phyloP scores from a whole-genome alignment of 1,140 invertebrate species.

The Drosophila leontia region DNA sequence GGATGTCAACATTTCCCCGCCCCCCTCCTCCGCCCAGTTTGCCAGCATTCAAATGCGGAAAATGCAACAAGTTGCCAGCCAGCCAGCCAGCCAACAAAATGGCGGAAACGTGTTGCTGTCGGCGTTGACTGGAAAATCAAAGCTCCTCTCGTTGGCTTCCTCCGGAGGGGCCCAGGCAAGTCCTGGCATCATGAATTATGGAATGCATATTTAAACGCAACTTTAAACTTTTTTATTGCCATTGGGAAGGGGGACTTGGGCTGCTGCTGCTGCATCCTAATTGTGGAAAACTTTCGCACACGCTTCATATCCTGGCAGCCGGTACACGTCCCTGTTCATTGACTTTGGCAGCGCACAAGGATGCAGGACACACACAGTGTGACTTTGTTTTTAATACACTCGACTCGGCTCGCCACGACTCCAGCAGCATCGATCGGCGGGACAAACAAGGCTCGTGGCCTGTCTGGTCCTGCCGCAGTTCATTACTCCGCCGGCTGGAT shows the following conservation, averaged over 20 bases:
- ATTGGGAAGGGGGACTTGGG: slow-evolving; percentile 18
- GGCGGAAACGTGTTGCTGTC: slow-evolving; percentile 79
- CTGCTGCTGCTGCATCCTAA: slow-evolving; percentile 61
- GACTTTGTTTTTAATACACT: slow-evolving; percentile 84
- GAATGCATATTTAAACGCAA: slow-evolving; percentile 79
- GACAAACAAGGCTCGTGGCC: slow-evolving; percentile 71
- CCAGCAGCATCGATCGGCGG: slow-evolving; percentile 70
- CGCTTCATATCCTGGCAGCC: slow-evolving; percentile 63
- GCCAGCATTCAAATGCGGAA: slow-evolving; percentile 32
- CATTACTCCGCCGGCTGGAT: slow-evolving; percentile 65
- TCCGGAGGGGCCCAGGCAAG: not conserved
- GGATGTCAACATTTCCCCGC: slow-evolving; percentile 58
- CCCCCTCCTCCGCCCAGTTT: not conserved
- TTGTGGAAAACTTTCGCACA: slow-evolving; percentile 79
- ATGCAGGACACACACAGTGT: slow-evolving; percentile 71
- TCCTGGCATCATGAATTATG: slow-evolving; percentile 63
- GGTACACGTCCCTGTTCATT: slow-evolving; percentile 71
- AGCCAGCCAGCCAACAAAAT: slow-evolving; percentile 67
- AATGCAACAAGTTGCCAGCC: slow-evolving; percentile 75
- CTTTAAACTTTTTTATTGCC: slow-evolving; percentile 82
- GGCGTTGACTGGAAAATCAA: slow-evolving; percentile 64
- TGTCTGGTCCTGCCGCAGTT: slow-evolving; percentile 65
- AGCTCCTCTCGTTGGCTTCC: slow-evolving; percentile 9
- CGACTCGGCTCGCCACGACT: slow-evolving; percentile 52
- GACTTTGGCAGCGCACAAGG: slow-evolving; percentile 73